Evolutionary conservation across 2,797 vertebrate species (phyloP).

Genomic region (Epinephelus awoara): DNA sequence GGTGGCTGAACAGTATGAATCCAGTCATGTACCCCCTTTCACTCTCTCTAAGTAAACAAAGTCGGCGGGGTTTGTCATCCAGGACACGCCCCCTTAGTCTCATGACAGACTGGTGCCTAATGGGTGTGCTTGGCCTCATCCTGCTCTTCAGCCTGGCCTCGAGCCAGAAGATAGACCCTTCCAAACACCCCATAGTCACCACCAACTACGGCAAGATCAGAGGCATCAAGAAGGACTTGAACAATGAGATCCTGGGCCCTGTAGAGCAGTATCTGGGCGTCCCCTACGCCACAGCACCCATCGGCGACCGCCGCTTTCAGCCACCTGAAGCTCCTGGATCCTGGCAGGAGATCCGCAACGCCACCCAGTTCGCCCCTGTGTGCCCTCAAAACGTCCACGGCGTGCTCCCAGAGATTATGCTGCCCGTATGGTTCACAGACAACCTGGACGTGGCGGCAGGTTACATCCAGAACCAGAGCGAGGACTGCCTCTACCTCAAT

Average conservation of each 20-base stretch:
- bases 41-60: conserved; percentile 55
- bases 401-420: conserved; percentile 94
- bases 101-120: conserved; percentile 73
- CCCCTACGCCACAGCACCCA: conserved; percentile 92
- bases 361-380: conserved; percentile 93
- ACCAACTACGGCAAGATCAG: conserved; percentile 93
- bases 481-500: conserved; percentile 96
- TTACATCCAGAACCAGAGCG: conserved; percentile 95
- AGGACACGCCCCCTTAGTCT: conserved; percentile 56
- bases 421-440: conserved; percentile 96
- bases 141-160: conserved; percentile 79
- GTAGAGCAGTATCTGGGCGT: conserved; percentile 94
- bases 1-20: conserved; percentile 58
- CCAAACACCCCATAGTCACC: conserved; percentile 89
- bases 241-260: conserved; percentile 95
- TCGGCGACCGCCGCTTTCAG: conserved; percentile 92
- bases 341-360: conserved; percentile 93
- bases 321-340: conserved; percentile 93
- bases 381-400: conserved; percentile 95
- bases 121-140: conserved; percentile 78
- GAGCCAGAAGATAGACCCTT: conserved; percentile 85
- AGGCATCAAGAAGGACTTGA: conserved; percentile 92
- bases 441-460: conserved; percentile 93
- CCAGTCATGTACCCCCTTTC: conserved; percentile 72
- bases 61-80: conserved; percentile 52